Conservation (phyloP, 1,140 invertebrate species). For the Trichogramma pretiosum region DNA sequence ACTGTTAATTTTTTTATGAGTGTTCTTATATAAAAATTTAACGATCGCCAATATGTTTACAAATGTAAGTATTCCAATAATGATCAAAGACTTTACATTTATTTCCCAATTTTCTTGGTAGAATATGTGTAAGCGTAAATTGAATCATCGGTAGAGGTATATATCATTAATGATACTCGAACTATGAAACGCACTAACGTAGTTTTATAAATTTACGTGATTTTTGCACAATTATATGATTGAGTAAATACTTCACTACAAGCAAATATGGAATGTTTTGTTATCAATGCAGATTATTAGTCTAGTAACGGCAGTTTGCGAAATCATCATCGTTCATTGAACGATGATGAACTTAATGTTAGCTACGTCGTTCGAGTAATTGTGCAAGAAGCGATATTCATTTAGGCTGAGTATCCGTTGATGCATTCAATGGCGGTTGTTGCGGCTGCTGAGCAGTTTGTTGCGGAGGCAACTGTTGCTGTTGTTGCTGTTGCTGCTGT, state of each 20-base stretch:
- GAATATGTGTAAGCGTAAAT: too few species aligned
- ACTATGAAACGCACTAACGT: too few species aligned
- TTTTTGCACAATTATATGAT: not conserved
- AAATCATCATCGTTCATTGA: not conserved
- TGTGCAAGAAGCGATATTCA: slow-evolving; percentile 18
- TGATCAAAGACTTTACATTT: too few species aligned
- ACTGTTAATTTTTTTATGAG: too few species aligned
- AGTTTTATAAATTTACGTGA: not conserved
- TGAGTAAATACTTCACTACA: slow-evolving; percentile 3
- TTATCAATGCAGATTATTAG: slow-evolving; percentile 9
- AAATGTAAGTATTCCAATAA: too few species aligned
- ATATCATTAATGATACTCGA: too few species aligned
- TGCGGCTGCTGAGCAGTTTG: slow-evolving; percentile 20
- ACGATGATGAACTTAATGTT: not conserved
- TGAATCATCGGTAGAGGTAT: not conserved
- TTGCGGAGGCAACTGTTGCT: slow-evolving; percentile 9
- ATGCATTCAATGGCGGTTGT: too few species aligned
- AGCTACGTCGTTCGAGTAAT: not conserved
- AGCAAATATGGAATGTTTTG: slow-evolving; percentile 17
- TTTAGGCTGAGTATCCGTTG: slow-evolving; percentile 31
- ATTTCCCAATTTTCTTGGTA: too few species aligned
- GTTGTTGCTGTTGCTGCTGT: slow-evolving; percentile 22
- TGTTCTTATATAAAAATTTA: too few species aligned
- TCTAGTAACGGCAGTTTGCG: slow-evolving; percentile 2
- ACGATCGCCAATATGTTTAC: not conserved